Conservation (phyloP, 2,113 vertebrate species). For the Eublepharis macularius region DNA sequence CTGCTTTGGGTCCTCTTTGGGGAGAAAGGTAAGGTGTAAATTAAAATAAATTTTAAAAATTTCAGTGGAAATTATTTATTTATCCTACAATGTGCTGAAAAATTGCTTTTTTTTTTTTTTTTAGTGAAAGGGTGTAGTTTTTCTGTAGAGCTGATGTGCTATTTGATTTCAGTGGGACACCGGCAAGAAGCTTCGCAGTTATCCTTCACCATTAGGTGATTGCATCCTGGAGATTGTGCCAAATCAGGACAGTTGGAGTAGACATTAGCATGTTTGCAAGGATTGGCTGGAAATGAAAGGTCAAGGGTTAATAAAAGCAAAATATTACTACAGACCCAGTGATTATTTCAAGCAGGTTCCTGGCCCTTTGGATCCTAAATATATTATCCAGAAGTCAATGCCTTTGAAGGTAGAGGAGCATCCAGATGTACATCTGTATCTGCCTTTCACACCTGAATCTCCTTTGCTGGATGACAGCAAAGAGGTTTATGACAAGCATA, state of each 20-base stretch:
- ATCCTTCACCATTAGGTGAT: fast-evolving
- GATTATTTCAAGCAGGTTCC: background rate
- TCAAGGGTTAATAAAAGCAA: background rate
- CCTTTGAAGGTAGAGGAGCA: no score
- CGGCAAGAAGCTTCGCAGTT: background rate
- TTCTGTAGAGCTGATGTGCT: fast-evolving
- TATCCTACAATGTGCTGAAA: background rate
- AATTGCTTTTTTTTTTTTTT: background rate
- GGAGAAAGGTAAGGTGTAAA: no score
- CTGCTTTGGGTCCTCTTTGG: no score
- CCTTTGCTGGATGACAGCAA: no score
- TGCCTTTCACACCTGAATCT: no score
- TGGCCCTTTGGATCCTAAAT: background rate
- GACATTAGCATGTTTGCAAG: constrained; percentile 37
- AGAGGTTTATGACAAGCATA: no score
- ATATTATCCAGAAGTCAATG: background rate
- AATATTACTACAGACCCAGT: fast-evolving
- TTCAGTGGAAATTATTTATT: background rate
- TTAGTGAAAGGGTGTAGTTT: no score
- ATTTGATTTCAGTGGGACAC: constrained; percentile 7
- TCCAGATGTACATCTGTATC: no score
- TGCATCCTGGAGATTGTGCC: background rate
- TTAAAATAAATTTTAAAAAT: background rate
- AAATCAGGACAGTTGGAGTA: constrained; percentile 26
- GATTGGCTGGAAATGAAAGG: constrained; percentile 59